Evolutionary conservation across 2,888 invertebrate species (phyloP).

Genomic region (Megalurothrips usitatus): DNA sequence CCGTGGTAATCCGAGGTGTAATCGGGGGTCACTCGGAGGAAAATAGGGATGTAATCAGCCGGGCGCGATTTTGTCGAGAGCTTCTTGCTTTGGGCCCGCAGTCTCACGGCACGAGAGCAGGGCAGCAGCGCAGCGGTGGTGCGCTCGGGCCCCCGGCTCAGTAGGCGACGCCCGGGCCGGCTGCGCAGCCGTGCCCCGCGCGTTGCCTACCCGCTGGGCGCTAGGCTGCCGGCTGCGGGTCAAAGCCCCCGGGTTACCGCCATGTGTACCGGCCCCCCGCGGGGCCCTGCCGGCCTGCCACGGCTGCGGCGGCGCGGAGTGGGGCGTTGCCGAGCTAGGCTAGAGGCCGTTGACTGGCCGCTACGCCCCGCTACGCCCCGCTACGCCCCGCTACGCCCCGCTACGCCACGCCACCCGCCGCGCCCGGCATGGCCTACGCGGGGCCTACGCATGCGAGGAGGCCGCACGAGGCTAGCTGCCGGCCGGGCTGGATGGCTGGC

Average conservation of each 20-base stretch:
- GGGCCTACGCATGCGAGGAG: background rate
- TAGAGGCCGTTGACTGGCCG: conserved; percentile 18
- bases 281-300: too few species aligned
- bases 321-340: conserved; percentile 14
- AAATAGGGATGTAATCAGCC: too few species aligned
- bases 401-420: background rate
- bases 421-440: too few species aligned
- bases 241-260: background rate
- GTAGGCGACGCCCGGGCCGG: background rate
- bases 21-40: too few species aligned
- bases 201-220: background rate
- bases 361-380: background rate
- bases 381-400: background rate
- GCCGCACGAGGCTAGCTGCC: background rate
- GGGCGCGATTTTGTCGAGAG: too few species aligned
- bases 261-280: background rate
- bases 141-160: background rate
- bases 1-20: too few species aligned
- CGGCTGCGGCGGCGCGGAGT: background rate
- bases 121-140: too few species aligned
- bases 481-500: background rate
- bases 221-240: background rate
- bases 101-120: too few species aligned
- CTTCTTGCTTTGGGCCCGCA: too few species aligned
- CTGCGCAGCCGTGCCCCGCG: background rate